Base-by-base conservation (phyloP, 2,888 invertebrate genomes). In the Polyommatus iphigenia region DNA sequence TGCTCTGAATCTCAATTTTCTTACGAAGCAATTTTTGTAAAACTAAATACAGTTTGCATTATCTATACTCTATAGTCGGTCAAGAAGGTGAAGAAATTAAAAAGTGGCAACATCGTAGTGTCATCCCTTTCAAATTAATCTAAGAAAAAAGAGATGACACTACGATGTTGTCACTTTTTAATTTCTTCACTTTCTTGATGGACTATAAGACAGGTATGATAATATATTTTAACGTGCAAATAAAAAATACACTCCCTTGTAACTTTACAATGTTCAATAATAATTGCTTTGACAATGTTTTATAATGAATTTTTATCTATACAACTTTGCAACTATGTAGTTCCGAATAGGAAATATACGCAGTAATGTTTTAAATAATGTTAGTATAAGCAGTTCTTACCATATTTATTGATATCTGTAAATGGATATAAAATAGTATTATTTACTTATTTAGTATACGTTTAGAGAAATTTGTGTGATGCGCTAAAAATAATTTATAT, bases 401-500 rank as follows among this genome's bases (percentile, higher is more conserved):
- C 41, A 72, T 73, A 50, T 50, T 50, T 75, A 36, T 73, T 41
- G 59, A 76, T 36, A 76, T 73, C 20, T 73, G 15, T 46, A 41
- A 20, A 73, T 46, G 41, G 10, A 20, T 73, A 24, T 46, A 24
- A 46, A 54, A 75, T 54, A 75, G 50, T 50, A 46, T 75, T 75
- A 75, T 29, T 46, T 54, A 54, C 18, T 6, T 29, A 75, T 54
- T 46, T 54, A 75, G 29, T 7, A 50, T 54, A 46, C n/a, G 15
- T 24, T 46, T 54, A 54, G 54, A 41, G 15, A 24, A 73, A 75
- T 75, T 75, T 50, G 75, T 54, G 54, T 18, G 50, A 15, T 75
- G 24, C 54, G 75, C 75, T 29, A 29, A 75, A 24, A n/a, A 75
- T 75, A 75, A 75, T 75, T 75, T 75, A 75, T 75, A 75, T 75